Evolutionary conservation across 2,113 vertebrate genomes (phyloP).

Genomic region (Pagrus major): DNA sequence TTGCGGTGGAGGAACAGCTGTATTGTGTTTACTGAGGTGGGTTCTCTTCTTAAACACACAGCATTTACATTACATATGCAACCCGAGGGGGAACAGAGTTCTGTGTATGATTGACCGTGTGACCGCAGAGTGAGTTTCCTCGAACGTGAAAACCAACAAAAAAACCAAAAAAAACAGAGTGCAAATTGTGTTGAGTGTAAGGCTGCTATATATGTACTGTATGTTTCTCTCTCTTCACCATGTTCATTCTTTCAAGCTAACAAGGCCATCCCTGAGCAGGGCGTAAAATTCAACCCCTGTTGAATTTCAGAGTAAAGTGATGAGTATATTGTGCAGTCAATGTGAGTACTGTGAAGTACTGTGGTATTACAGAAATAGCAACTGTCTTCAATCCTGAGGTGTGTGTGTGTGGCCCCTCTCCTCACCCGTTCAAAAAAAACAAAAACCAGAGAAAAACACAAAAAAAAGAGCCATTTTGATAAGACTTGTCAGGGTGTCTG

Average conservation of each 20-base stretch:
- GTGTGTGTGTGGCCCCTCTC: constrained; percentile 81
- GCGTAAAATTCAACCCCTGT: constrained; percentile 85
- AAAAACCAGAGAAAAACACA: constrained; percentile 38
- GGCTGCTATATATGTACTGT: constrained; percentile 80
- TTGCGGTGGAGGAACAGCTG: constrained; percentile 34
- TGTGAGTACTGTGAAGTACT: constrained; percentile 83
- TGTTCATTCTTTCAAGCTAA: constrained; percentile 88
- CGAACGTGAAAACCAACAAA: constrained; percentile 67
- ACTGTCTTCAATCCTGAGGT: constrained; percentile 88
- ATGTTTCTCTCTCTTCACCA: constrained; percentile 81
- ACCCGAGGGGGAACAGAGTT: constrained; percentile 24
- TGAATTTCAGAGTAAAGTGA: constrained; percentile 89
- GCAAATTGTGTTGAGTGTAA: constrained; percentile 86
- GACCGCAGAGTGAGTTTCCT: constrained; percentile 69
- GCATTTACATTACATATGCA: constrained; percentile 42
- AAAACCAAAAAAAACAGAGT: constrained; percentile 82
- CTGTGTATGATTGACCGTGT: constrained; percentile 54
- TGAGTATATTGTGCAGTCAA: constrained; percentile 89
- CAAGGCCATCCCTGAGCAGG: constrained; percentile 89
- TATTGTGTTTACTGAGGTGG: constrained; percentile 15
- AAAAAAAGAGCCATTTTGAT: constrained; percentile 61
- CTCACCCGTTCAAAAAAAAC: constrained; percentile 64
- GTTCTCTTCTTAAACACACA: constrained; percentile 56
- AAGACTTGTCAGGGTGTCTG: constrained; percentile 78
- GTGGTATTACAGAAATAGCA: constrained; percentile 79